Conservation (phyloP, 2,888 invertebrate species). For the Timema cristinae region DNA sequence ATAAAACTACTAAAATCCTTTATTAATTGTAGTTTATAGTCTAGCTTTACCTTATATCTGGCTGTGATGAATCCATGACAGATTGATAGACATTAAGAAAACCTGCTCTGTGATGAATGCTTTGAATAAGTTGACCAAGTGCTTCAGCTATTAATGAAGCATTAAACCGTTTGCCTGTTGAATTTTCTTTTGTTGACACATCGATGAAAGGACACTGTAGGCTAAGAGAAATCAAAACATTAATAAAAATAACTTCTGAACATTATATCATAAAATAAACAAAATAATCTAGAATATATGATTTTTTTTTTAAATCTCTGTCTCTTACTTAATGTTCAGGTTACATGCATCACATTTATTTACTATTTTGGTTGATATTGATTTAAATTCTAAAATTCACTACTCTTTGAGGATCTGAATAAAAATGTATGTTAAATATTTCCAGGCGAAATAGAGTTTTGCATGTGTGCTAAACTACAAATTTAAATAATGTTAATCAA, state of each 20-base stretch:
- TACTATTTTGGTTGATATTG: too few relatives aligned
- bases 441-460: too few relatives aligned
- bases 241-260: slow-evolving; percentile 12
- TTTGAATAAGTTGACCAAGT: slow-evolving; percentile 67
- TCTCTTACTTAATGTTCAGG: too few relatives aligned
- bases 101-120: slow-evolving; percentile 73
- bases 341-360: too few relatives aligned
- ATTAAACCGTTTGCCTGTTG: slow-evolving; percentile 32
- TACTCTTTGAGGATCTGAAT: too few relatives aligned
- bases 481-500: too few relatives aligned
- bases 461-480: too few relatives aligned
- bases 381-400: too few relatives aligned
- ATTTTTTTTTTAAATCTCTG: too few relatives aligned
- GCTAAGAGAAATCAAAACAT: slow-evolving; percentile 47
- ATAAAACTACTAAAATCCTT: not conserved
- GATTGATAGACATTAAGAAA: slow-evolving; percentile 68
- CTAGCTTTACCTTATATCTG: slow-evolving; percentile 67
- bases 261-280: too few relatives aligned
- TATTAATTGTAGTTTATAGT: not conserved
- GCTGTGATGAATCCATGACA: slow-evolving; percentile 74
- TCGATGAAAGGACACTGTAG: slow-evolving; percentile 84
- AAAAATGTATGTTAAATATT: too few relatives aligned
- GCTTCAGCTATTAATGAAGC: slow-evolving; percentile 57
- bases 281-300: too few relatives aligned
- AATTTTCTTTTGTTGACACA: slow-evolving; percentile 55